Evolutionary conservation across 2,113 vertebrate species (phyloP), one percentile per base, ranked within the genome.

Genomic region (Trachemys scripta): DNA sequence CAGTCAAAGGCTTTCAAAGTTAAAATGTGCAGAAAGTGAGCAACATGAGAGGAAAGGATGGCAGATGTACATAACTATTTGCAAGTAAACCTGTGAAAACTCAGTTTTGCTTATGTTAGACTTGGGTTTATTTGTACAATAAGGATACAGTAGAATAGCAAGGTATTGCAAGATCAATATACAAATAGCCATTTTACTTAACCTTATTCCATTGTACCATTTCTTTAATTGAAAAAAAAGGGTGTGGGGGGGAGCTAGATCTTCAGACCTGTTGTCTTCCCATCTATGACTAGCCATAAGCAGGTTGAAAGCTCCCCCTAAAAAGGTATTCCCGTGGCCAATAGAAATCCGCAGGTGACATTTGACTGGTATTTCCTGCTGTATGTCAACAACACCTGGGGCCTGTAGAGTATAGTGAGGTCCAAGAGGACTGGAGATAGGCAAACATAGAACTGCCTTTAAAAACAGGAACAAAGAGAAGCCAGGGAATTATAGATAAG

Each of bases 1-100:
- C 92, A 96, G 95, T 97, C 95, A 96, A 97, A 98, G 94, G 97
- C 97, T 97, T 97, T 98, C 96, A 94, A 93, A 96, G 94, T 94
- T 96, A 97, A 97, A 97, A 97, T 96, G 95, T 96, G 94, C 89
- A 92, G 93, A 97, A 97, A 96, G 92, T 79, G 95, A 96, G 92
- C 95, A 94, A 95, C 96, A 94, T 90, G 94, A 96, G 94, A 97
- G 90, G 75, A 92, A 94, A 95, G 79, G 69, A 96, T 97, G 95
- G 95, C 97, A 97, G 96, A 96, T 97, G 96, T 90, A 95, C 95
- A 85, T 92, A 93, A 97, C 96, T 93, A 93, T 97, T 95, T 96
- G 96, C 92, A 94, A 97, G 90, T 92, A 97, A 97, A 96, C 93
- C 96, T 96, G 89, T 95, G 90, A 97, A 97, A 97, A 72, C 92